These are phyloP conservation scores for Phocoena sinus DNA, from an alignment of 2,113 vertebrate species.

Conservation along the genomic window DNA sequence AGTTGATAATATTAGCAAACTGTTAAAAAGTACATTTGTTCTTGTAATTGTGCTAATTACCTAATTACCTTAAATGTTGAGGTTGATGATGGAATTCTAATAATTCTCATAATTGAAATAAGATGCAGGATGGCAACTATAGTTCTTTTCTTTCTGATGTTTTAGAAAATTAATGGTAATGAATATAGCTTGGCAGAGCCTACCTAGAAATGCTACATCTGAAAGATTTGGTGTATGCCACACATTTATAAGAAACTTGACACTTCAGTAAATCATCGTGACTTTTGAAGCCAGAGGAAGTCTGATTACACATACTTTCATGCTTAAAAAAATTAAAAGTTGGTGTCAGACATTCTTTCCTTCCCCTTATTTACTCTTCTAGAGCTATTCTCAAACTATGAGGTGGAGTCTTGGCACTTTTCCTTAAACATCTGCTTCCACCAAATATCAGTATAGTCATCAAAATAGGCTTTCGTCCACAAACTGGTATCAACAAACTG, in stretches of 20 bases:
- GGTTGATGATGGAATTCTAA: background rate
- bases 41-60: slow-evolving; percentile 35
- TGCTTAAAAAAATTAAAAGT: background rate
- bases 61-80: slow-evolving; percentile 39
- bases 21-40: slow-evolving; percentile 40
- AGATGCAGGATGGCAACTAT: background rate
- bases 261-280: slow-evolving; percentile 1
- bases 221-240: slow-evolving; percentile 1
- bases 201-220: background rate
- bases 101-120: slow-evolving; percentile 38
- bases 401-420: background rate
- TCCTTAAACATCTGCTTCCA: slow-evolving; percentile 18
- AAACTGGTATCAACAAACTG: background rate
- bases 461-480: background rate
- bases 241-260: background rate
- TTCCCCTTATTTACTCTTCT: background rate
- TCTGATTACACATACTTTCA: background rate
- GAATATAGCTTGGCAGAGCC: background rate
- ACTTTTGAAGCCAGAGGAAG: slow-evolving; percentile 26
- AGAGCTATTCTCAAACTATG: background rate
- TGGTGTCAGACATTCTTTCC: slow-evolving; percentile 16
- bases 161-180: background rate
- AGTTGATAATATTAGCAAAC: slow-evolving; percentile 16
- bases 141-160: slow-evolving; percentile 39
- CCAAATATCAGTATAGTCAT: slow-evolving; percentile 3